Conservation (phyloP, 2,888 invertebrate genomes). For the Acanthosepion pharaonis region DNA sequence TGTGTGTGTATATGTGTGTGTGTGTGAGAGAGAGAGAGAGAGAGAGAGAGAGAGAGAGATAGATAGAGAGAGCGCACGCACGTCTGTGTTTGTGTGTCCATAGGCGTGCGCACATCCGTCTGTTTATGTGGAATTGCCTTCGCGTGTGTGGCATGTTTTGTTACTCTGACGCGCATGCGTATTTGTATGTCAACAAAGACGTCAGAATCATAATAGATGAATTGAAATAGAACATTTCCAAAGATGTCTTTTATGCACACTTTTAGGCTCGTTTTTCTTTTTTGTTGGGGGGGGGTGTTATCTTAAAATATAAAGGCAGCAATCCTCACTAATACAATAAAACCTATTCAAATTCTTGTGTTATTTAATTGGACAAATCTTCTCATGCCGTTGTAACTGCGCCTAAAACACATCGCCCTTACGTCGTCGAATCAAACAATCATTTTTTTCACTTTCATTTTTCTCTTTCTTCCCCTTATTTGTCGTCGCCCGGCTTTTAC, state of each 20-base stretch:
- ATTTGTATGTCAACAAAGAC: constrained; percentile 18
- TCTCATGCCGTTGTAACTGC: neutral
- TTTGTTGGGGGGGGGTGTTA: neutral
- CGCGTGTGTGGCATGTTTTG: neutral
- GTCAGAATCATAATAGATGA: neutral
- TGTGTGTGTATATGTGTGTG: too few relatives aligned
- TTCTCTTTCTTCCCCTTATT: too few relatives aligned
- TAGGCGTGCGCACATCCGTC: too few relatives aligned
- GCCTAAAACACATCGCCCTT: neutral
- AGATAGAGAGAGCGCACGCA: too few relatives aligned
- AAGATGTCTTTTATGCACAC: neutral
- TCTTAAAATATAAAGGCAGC: neutral
- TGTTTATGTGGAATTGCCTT: neutral
- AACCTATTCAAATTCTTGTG: neutral
- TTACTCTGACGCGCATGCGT: neutral
- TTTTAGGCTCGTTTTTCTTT: neutral
- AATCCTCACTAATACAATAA: constrained; percentile 6
- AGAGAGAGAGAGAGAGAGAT: too few relatives aligned
- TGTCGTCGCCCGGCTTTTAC: too few relatives aligned
- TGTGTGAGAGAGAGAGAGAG: too few relatives aligned
- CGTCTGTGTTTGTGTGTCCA: too few relatives aligned
- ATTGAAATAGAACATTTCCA: neutral
- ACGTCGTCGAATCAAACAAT: neutral
- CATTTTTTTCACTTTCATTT: neutral
- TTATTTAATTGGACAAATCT: constrained; percentile 9